A percentile compares a stretch with the other conserved stretches of the same genome.
Evolutionary conservation across 2,797 vertebrate species (phyloP).

Genomic region (Ibycter americanus): DNA sequence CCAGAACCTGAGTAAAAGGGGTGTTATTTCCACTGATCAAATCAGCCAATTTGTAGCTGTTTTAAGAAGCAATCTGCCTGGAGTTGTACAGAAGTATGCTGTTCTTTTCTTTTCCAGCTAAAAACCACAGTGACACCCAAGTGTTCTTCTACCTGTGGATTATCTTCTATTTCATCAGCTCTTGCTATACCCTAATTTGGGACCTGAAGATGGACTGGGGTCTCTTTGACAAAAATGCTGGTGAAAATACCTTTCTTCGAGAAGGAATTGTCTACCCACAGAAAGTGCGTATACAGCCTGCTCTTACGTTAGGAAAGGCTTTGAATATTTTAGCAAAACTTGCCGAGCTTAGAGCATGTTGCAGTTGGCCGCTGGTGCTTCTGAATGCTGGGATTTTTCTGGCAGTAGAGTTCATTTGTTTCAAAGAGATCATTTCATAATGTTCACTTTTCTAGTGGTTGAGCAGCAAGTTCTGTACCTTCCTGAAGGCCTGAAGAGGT

Average conservation of each 20-base stretch:
- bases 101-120: conserved; percentile 78
- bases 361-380: background rate
- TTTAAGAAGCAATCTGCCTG: background rate
- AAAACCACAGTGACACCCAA: conserved; percentile 74
- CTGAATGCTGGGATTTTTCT: background rate
- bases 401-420: background rate
- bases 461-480: background rate
- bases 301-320: background rate
- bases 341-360: background rate
- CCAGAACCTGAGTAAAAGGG: background rate
- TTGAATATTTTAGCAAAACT: background rate
- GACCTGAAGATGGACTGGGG: conserved; percentile 99
- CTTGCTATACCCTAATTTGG: conserved; percentile 96
- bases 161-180: conserved; percentile 87
- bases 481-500: background rate
- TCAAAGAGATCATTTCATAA: background rate
- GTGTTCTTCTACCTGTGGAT: conserved; percentile 96
- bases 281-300: conserved; percentile 83
- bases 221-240: conserved; percentile 94
- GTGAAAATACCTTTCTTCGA: conserved; percentile 95
- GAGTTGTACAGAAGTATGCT: background rate
- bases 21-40: background rate
- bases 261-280: conserved; percentile 99
- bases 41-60: background rate
- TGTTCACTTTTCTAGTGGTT: accelerated